Evolutionary conservation across 2,113 vertebrate genomes (phyloP), one percentile per base, ranked within the genome.

Genomic region (Emydura subglobosa): DNA sequence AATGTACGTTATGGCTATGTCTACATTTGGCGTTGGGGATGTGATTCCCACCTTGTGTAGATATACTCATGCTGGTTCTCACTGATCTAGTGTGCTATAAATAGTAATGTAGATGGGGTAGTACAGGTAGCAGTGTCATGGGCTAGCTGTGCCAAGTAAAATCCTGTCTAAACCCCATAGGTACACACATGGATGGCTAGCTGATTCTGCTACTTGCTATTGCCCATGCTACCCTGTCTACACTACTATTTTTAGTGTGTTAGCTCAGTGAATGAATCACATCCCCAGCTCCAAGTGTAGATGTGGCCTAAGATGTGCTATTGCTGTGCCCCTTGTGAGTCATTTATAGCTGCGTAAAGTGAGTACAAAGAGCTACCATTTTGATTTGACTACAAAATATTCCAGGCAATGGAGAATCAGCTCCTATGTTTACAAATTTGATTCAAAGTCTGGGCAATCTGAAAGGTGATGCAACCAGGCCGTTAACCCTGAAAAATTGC

Each of bases 1-100:
- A 59, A 25, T 80, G 83, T 86, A 44, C 4, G 4, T 0, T 11
- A 3, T 0, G 0, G 13, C 5, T 7, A 3, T 49, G 3, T 16
- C 53, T 85, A 72, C 17, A 22, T 72, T 17, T 39, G 65, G n/a
- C 22, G 19, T 9, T n/a, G 16, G 61, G 17, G 7, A 5, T n/a
- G 34, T n/a, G 17, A n/a, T n/a, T 68, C 34, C 65, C 65, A n/a
- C 17, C 65, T 68, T 72, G n/a, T 39, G 65, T 72, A 39, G 34
- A 39, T 4, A 1, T 39, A 39, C 34, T 72, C 65, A 72, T 4
- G 9, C 17, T 72, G 39, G 65, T 72, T 39, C 65, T 72, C n/a
- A 22, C 11, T 72, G 65, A 72, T 19, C 65, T 22, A 72, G n/a
- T 21, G 19, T 72, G 65, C 5, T 72, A 72, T 72, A 72, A 22